These are phyloP conservation scores for Polyodon spathula DNA, from an alignment of 2,113 vertebrate species.

Conservation along the genomic window DNA sequence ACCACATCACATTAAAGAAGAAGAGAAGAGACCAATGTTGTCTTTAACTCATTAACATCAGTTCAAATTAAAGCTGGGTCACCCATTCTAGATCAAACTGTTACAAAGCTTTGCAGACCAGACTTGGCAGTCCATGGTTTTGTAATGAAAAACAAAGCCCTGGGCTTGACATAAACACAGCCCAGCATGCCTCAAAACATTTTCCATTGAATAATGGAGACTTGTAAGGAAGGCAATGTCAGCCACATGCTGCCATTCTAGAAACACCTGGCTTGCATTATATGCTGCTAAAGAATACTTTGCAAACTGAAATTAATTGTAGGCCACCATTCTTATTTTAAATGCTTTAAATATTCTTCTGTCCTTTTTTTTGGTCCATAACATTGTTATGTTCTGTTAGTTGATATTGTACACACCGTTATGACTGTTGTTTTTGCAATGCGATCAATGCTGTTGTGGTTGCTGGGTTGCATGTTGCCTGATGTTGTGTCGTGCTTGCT, in stretches of 20 bases:
- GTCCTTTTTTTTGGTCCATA: too few relatives aligned
- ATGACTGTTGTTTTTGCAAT: too few relatives aligned
- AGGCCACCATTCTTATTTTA: not conserved
- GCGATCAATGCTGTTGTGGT: too few relatives aligned
- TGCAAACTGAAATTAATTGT: not conserved
- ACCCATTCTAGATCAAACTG: not conserved
- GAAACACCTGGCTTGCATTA: conserved; percentile 12
- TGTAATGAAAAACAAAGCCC: conserved; percentile 11
- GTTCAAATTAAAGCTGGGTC: conserved; percentile 3
- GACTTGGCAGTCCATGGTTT: not conserved
- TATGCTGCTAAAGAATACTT: not conserved
- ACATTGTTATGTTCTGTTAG: too few relatives aligned
- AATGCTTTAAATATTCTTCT: not conserved
- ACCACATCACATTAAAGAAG: not conserved
- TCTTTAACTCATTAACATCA: not conserved
- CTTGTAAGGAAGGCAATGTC: conserved; percentile 1
- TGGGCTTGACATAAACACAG: not conserved
- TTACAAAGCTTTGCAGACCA: not conserved
- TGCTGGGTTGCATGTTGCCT: too few relatives aligned
- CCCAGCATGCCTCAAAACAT: conserved; percentile 11
- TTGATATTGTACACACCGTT: too few relatives aligned
- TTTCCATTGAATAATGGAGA: conserved; percentile 16
- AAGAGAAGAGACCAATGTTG: not conserved
- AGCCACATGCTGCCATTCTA: conserved; percentile 8
- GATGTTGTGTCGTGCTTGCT: too few relatives aligned